Percentiles rank a stretch among this genome's conserved stretches.
phyloP scores from a whole-genome alignment of 2,113 vertebrate genomes.

The Etheostoma cragini region DNA sequence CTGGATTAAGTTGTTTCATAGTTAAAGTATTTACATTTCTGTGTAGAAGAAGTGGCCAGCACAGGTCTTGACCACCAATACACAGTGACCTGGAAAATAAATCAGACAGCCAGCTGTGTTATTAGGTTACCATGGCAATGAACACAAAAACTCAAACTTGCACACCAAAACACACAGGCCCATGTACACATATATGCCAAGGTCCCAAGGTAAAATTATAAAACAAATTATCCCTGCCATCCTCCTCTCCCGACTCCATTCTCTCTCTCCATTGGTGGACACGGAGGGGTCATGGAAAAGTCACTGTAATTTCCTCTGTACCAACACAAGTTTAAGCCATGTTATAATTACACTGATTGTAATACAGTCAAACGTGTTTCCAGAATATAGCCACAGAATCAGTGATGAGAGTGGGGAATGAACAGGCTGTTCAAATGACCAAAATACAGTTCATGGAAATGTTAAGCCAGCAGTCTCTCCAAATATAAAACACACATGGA shows the following conservation, averaged over 20 bases:
- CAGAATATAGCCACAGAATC: constrained; percentile 42
- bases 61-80: constrained; percentile 33
- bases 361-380: constrained; percentile 42
- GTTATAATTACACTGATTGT: constrained; percentile 61
- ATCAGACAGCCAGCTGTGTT: constrained; percentile 64
- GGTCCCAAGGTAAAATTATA: constrained; percentile 49
- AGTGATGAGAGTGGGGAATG: constrained; percentile 14
- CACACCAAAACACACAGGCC: constrained; percentile 9
- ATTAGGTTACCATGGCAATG: constrained; percentile 45
- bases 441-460: constrained; percentile 67
- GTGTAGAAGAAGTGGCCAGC: neutral
- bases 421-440: constrained; percentile 34
- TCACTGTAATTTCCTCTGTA: constrained; percentile 27
- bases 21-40: neutral
- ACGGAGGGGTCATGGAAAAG: constrained; percentile 22
- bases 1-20: neutral
- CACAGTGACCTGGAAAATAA: constrained; percentile 65
- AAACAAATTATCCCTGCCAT: constrained; percentile 10
- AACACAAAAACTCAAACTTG: constrained; percentile 25
- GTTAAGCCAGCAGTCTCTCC: constrained; percentile 48
- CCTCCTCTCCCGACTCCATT: neutral
- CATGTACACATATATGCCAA: constrained; percentile 42
- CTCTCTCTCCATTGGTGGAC: constrained; percentile 10
- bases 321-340: constrained; percentile 30
- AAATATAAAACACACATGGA: constrained; percentile 57